Conservation (phyloP, 2,888 invertebrate species). For the Nemotelus pantherinus region DNA sequence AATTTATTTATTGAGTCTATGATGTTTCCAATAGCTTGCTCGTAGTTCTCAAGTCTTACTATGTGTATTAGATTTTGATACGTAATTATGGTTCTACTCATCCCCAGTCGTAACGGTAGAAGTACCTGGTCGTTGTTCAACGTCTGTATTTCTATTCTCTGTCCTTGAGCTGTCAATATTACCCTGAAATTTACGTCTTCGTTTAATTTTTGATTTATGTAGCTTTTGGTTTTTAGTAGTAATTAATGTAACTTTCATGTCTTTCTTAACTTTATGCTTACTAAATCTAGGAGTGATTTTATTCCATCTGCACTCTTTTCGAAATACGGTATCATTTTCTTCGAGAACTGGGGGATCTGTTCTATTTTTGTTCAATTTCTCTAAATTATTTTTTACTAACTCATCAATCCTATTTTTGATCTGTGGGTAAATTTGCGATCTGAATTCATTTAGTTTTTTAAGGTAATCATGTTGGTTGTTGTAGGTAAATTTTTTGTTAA, state of each 20-base stretch:
- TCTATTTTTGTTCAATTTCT: background rate
- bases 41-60: background rate
- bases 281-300: background rate
- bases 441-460: conserved; percentile 21
- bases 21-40: background rate
- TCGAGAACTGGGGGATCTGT: background rate
- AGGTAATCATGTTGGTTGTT: conserved; percentile 6
- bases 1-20: background rate
- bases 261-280: conserved; percentile 7
- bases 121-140: conserved; percentile 8
- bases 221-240: conserved; percentile 21
- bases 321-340: background rate
- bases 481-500: conserved; percentile 10
- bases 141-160: conserved; percentile 11
- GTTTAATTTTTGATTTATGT: conserved; percentile 32
- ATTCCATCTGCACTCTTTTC: background rate
- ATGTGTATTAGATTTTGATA: background rate
- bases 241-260: conserved; percentile 12
- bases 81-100: background rate
- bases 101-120: conserved; percentile 1
- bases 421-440: background rate
- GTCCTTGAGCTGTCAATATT: background rate
- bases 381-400: background rate
- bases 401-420: background rate
- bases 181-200: conserved; percentile 28